phyloP scores from a whole-genome alignment of 1,140 invertebrate genomes.

The Amyelois transitella region DNA sequence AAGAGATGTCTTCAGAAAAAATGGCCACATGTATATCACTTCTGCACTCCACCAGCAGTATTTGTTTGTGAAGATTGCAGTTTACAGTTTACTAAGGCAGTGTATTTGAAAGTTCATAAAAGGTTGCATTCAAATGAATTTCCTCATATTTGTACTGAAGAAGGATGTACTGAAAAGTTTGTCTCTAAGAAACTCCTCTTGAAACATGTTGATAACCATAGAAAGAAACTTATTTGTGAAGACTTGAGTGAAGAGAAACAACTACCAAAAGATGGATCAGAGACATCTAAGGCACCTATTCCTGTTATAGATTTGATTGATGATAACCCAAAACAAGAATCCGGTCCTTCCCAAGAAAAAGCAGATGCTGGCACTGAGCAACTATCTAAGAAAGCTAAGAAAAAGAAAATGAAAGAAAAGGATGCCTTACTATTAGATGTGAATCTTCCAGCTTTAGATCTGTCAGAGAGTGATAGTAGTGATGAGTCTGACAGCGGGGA shows the following conservation, averaged over 20 bases:
- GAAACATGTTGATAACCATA: constrained; percentile 79
- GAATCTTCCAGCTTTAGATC: constrained; percentile 83
- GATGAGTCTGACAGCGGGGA: constrained; percentile 82
- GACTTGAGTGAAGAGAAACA: constrained; percentile 57
- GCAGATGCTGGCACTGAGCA: constrained; percentile 38
- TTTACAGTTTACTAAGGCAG: constrained; percentile 81
- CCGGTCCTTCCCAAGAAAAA: constrained; percentile 46
- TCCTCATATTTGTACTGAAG: constrained; percentile 81
- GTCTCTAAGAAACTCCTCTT: constrained; percentile 85
- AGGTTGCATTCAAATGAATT: constrained; percentile 82
- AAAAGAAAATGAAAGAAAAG: constrained; percentile 77
- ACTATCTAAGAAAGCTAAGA: constrained; percentile 72
- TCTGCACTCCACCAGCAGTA: constrained; percentile 84
- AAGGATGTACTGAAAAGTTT: constrained; percentile 82
- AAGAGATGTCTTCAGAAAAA: constrained; percentile 90
- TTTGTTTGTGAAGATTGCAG: constrained; percentile 89
- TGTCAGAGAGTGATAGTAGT: constrained; percentile 86
- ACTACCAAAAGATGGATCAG: constrained; percentile 28
- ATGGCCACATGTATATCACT: constrained; percentile 93
- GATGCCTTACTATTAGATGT: constrained; percentile 78
- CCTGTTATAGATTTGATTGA: constrained; percentile 52
- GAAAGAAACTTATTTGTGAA: constrained; percentile 39
- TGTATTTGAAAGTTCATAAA: constrained; percentile 88
- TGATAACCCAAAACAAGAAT: constrained; percentile 46
- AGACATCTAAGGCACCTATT: constrained; percentile 38